Percentiles rank a stretch among this genome's conserved stretches.
Evolutionary conservation across 2,113 vertebrate genomes (phyloP).

Genomic region (Cochlearius cochlearius): DNA sequence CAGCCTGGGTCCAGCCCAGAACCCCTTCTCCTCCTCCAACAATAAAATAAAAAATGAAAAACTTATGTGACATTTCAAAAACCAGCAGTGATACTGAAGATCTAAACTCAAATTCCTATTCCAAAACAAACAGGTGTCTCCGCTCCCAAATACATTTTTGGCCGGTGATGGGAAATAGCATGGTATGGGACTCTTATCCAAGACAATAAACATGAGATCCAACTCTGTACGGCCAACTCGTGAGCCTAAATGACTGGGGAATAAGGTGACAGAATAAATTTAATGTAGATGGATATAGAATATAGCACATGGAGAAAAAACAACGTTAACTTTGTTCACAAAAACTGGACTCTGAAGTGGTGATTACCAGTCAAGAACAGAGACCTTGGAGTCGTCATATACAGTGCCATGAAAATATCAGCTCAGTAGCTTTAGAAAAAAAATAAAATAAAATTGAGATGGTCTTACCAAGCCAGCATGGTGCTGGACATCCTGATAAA

Average conservation of each 20-base stretch:
- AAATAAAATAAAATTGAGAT: not conserved
- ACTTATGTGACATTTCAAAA: not conserved
- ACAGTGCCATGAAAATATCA: not conserved
- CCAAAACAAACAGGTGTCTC: not conserved
- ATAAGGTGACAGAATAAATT: not conserved
- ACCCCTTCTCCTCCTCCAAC: not conserved
- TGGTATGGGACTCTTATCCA: not conserved
- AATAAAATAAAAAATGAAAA: not conserved
- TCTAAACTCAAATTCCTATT: not conserved
- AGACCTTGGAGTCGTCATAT: not conserved
- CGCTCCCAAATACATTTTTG: not conserved
- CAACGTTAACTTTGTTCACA: not conserved
- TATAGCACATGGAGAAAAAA: not conserved
- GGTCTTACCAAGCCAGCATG: not conserved
- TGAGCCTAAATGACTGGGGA: not conserved
- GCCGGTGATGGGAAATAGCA: not conserved
- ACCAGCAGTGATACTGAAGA: not conserved
- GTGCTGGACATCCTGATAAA: not conserved
- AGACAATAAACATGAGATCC: not conserved
- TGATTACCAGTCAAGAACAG: not conserved
- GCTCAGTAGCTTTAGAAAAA: not conserved
- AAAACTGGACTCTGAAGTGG: not conserved
- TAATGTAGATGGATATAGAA: not conserved
- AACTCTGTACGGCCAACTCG: not conserved
- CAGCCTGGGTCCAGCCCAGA: not conserved